Percentiles rank a stretch among this genome's conserved stretches.
These are phyloP conservation scores for Melanotaenia duboulayi DNA, from an alignment of 2,113 vertebrate species.

Conservation along the genomic window DNA sequence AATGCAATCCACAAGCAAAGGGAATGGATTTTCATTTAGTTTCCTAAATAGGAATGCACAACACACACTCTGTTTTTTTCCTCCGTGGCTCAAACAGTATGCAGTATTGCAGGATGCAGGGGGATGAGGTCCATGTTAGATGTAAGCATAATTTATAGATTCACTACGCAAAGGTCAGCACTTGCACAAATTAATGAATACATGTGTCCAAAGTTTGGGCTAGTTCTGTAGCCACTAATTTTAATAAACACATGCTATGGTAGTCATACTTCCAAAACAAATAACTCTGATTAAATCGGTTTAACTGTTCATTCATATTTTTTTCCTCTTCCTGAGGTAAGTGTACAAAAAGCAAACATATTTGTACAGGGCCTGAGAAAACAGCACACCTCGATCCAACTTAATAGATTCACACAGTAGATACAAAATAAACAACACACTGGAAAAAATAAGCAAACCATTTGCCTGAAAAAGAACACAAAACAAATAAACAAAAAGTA, in stretches of 20 bases:
- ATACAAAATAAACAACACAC: slow-evolving; percentile 2
- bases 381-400: slow-evolving; percentile 28
- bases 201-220: not conserved
- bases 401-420: slow-evolving; percentile 45
- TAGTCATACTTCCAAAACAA: slow-evolving; percentile 25
- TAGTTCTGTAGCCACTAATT: not conserved
- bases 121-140: slow-evolving; percentile 25
- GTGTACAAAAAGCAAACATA: slow-evolving; percentile 28
- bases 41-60: slow-evolving; percentile 31
- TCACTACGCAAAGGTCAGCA: not conserved
- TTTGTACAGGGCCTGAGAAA: slow-evolving; percentile 12
- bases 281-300: slow-evolving; percentile 6
- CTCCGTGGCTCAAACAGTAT: slow-evolving; percentile 61
- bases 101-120: slow-evolving; percentile 30
- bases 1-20: slow-evolving; percentile 64
- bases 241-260: not conserved
- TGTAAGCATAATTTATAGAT: slow-evolving; percentile 28
- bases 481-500: slow-evolving; percentile 6
- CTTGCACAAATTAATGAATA: not conserved
- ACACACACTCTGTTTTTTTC: slow-evolving; percentile 34
- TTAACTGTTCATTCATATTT: slow-evolving; percentile 34
- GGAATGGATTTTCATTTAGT: slow-evolving; percentile 53
- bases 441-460: not conserved
- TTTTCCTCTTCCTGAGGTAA: slow-evolving; percentile 29
- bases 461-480: slow-evolving; percentile 26